These are phyloP conservation scores for Macrocentrus cingulum DNA, from an alignment of 1,140 invertebrate species.

Conservation along the genomic window DNA sequence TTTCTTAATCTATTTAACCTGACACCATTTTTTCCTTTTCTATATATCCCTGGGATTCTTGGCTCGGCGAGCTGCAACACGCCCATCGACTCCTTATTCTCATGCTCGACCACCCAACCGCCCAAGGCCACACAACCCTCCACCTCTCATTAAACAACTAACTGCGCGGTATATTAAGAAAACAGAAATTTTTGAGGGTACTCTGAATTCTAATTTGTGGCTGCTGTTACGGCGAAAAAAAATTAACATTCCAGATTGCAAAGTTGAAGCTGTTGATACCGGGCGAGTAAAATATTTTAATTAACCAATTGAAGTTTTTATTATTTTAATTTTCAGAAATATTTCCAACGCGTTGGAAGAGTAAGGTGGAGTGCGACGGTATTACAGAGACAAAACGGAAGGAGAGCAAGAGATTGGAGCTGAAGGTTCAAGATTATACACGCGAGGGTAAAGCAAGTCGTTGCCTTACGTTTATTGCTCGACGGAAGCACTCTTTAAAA, in stretches of 20 bases:
- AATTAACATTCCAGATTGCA: neutral
- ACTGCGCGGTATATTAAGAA: neutral
- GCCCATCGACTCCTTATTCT: slow-evolving; percentile 19
- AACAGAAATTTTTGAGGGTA: neutral
- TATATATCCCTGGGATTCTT: neutral
- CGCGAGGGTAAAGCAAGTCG: slow-evolving; percentile 33
- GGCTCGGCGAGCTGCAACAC: slow-evolving; percentile 7
- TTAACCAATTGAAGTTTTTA: too few relatives aligned
- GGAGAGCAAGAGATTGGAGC: slow-evolving; percentile 8
- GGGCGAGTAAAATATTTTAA: too few relatives aligned
- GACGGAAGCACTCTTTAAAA: slow-evolving; percentile 56
- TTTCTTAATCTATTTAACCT: slow-evolving; percentile 12
- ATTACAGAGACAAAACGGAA: neutral
- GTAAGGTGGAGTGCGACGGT: too few relatives aligned
- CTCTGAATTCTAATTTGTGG: slow-evolving; percentile 1
- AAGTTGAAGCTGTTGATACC: neutral
- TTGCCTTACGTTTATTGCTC: slow-evolving; percentile 50
- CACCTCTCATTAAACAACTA: slow-evolving; percentile 8
- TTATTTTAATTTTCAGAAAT: too few relatives aligned
- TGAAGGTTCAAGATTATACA: slow-evolving; percentile 39
- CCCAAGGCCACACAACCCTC: slow-evolving; percentile 1
- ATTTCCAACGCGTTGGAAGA: too few relatives aligned
- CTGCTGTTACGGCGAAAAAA: neutral
- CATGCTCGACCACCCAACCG: slow-evolving; percentile 13
- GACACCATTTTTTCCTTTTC: slow-evolving; percentile 26